Percentiles rank a stretch among this genome's conserved stretches.
These are phyloP conservation scores for Florisuga fusca DNA, from an alignment of 2,797 vertebrate species.

Conservation along the genomic window DNA sequence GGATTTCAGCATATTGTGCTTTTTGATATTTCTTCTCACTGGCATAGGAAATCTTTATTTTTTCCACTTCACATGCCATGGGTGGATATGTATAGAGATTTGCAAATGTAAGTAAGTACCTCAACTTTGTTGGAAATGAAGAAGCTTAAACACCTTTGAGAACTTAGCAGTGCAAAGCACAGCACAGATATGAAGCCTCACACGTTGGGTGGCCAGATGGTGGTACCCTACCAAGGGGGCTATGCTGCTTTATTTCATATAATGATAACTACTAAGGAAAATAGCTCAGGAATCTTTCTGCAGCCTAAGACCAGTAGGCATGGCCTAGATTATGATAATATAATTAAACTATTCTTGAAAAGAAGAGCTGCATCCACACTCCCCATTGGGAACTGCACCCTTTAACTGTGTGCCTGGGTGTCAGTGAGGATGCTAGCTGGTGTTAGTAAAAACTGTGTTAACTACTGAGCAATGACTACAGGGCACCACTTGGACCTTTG, in stretches of 20 bases:
- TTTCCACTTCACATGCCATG: not conserved
- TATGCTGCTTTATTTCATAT: not conserved
- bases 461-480: not conserved
- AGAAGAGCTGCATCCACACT: not conserved
- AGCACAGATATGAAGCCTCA: not conserved
- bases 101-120: not conserved
- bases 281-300: not conserved
- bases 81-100: not conserved
- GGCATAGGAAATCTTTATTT: not conserved
- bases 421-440: accelerated
- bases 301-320: not conserved
- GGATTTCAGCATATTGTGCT: not conserved
- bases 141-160: not conserved
- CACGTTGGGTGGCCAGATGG: not conserved
- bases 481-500: not conserved
- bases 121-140: not conserved
- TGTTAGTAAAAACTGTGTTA: not conserved
- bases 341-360: not conserved
- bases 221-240: not conserved
- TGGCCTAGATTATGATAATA: not conserved
- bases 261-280: not conserved
- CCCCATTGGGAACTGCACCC: accelerated
- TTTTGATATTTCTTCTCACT: not conserved
- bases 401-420: not conserved
- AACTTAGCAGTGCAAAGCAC: accelerated